Evolutionary conservation across 92 coral and sea anemone species (phyloP), one percentile per base, ranked within the genome.

Genomic region (Muricea muricata): DNA sequence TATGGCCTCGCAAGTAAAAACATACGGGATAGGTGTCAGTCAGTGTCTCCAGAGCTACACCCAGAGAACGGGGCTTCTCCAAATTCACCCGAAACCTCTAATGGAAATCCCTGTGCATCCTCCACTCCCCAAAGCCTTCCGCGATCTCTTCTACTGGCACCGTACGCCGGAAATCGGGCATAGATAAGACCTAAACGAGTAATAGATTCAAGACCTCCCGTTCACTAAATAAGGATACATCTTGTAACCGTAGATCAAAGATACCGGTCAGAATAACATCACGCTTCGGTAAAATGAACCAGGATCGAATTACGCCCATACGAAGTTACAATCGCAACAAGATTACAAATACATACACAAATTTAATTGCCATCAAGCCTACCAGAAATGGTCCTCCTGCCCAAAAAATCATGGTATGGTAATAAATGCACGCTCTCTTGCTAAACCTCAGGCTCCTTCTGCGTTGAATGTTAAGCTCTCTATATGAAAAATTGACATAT

Each of bases 401-500:
- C 10, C 86, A 75, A 25, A 80, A 66, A 55, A 76, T 65, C 7
- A 80, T 81, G 15, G 87, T 21, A 66, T 88, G 75, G 71, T 89
- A 3, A 25, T 85, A 17, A 87, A 87, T 80, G 82, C 78, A 21
- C 77, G 85, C 32, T 86, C 89, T n/a, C 21, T 73, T 73, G 87
- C 76, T 21, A 83, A 83, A 56, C 88, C 88, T 47, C 80, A 78
- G 42, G 88, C 91, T 9, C 61, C 65, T 20, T 84, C 87, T 13
- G 79, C 91, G 23, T 76, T 83, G 12, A 25, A 52, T 52, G 60
- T 52, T 52, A 25, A 82, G 86, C 77, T 67, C 15, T 29, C 42
- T 9, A 37, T 9, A 37, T 37, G 42, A 9, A 9, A 37, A 37
- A 37, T 37, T 37, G 42, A 37, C 35, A 30, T 73, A 31, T 87